These are phyloP conservation scores for Eupithecia tripunctaria DNA, from an alignment of 2,888 invertebrate genomes.

Conservation along the genomic window DNA sequence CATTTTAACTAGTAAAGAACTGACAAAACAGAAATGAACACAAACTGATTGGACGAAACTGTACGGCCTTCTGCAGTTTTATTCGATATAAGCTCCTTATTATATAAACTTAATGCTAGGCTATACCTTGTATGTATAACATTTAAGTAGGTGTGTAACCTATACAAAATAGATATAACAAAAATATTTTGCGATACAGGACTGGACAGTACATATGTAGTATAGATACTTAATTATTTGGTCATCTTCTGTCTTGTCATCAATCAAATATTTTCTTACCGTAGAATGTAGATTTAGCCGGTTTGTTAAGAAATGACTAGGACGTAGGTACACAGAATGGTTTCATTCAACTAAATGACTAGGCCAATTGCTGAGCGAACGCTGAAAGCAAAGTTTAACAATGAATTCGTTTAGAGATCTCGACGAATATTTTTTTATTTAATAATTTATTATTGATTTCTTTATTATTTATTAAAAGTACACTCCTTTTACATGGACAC, in stretches of 20 bases:
- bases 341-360: neutral
- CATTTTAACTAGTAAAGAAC: conserved; percentile 13
- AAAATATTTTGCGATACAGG: neutral
- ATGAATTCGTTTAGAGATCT: too few species aligned
- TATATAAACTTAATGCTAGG: conserved; percentile 13
- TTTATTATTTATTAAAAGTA: too few species aligned
- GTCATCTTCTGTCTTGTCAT: neutral
- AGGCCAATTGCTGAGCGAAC: neutral
- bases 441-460: too few species aligned
- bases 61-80: conserved; percentile 9
- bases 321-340: neutral
- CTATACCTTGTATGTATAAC: neutral
- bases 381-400: neutral
- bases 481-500: too few species aligned
- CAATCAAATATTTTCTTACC: neutral
- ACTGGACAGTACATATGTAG: neutral
- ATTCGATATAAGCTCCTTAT: conserved; percentile 10
- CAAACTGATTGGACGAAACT: conserved; percentile 1
- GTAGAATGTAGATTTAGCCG: neutral
- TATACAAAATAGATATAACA: neutral
- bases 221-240: too few species aligned
- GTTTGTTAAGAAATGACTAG: neutral
- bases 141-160: neutral
- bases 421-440: too few species aligned
- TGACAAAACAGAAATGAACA: neutral